Percentiles rank a stretch among this genome's conserved stretches.
These are phyloP conservation scores for Cirrhinus mrigala DNA, from an alignment of 2,797 vertebrate genomes.

Conservation along the genomic window DNA sequence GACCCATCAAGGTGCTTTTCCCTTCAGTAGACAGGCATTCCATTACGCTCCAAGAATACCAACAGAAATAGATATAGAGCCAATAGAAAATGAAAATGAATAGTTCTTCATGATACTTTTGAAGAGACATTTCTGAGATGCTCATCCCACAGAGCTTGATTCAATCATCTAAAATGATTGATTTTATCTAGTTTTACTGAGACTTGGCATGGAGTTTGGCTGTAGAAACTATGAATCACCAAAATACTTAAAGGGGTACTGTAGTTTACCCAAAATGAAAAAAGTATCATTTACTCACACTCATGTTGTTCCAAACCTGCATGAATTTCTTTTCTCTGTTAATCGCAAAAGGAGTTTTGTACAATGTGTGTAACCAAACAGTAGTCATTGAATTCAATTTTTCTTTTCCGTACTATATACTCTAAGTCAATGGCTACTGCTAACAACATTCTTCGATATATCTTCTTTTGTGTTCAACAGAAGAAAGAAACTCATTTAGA, in stretches of 20 bases:
- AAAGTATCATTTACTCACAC: not conserved
- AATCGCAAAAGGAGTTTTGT: not conserved
- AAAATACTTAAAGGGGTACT: not conserved
- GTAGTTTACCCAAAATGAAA: not conserved
- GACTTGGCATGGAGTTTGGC: not conserved
- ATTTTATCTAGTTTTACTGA: conserved; percentile 14
- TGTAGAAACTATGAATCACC: not conserved
- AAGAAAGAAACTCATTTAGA: not conserved
- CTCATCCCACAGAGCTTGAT: conserved; percentile 25
- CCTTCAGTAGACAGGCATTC: conserved; percentile 10
- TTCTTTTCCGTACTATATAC: not conserved
- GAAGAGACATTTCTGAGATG: conserved; percentile 32
- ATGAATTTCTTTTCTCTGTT: not conserved
- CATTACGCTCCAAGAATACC: conserved; percentile 27
- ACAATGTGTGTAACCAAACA: not conserved
- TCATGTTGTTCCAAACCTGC: not conserved
- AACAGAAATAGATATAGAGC: conserved; percentile 13
- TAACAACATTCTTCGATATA: not conserved
- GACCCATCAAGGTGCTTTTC: conserved; percentile 30
- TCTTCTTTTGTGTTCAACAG: not conserved
- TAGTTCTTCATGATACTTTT: not conserved
- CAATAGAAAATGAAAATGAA: conserved; percentile 13
- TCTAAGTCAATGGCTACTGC: not conserved
- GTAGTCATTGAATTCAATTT: not conserved
- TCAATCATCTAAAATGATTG: conserved; percentile 2